Evolutionary conservation across 1,140 invertebrate species (phyloP), one percentile per base, ranked within the genome.

Genomic region (Lucilia sericata): DNA sequence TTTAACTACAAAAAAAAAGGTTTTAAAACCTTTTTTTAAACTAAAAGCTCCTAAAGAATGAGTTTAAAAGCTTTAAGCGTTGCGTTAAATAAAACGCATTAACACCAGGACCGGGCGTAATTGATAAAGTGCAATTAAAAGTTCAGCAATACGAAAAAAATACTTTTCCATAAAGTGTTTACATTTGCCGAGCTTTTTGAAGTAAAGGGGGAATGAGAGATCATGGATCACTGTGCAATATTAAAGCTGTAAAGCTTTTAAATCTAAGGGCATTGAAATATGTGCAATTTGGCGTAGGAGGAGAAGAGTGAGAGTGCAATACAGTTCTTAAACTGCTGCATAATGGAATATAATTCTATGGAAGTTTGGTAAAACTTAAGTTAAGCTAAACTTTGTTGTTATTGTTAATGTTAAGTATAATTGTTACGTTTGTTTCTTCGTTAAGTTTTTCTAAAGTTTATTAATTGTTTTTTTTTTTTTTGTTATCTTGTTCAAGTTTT

Each of bases 21-120:
- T 80, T 12, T 9, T 55, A 19, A 80, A 47, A 78, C 1, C 74
- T 76, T 42, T 5, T 36, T 13, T 49, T 47, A 25, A 19, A 70
- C 9, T 25, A 70, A 21, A 70, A 70, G 65, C 65, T 70, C 65
- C 65, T 49, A 80, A 80, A 80, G 76, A 80, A 51, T 80, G 76
- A 80, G 76, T 42, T 25, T 21, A 80, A 80, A 80, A 80, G 76
- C 76, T 80, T 80, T 76, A 4, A 42, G 42, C 42, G 42, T 42
- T 42, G 2, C 42, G 5, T 42, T 42, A 42, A n/a, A n/a, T n/a
- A n/a, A n/a, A n/a, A 30, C 14, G 17, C 30, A 17, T n/a, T 21
- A 80, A 80, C 36, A 80, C 19, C 76, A 80, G 76, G 76, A 80
- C 76, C 76, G 76, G 76, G 76, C 76, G 76, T 80, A 78, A 42